A percentile compares a stretch with the other conserved stretches of the same genome.
These are phyloP conservation scores for Neotoxoptera formosana DNA, from an alignment of 1,140 invertebrate genomes.

Conservation along the genomic window DNA sequence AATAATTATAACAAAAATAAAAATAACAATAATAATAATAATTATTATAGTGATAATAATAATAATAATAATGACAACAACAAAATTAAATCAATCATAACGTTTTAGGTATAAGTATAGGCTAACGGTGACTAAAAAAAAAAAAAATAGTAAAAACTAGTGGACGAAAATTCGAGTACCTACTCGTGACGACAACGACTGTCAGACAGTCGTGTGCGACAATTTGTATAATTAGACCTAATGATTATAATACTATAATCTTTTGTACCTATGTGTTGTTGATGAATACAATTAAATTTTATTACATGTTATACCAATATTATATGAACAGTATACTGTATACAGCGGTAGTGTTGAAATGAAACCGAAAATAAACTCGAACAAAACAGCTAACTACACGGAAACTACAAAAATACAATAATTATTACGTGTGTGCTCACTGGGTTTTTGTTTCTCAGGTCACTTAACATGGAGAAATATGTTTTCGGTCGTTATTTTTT, in stretches of 20 bases:
- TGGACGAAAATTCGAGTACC: slow-evolving; percentile 27
- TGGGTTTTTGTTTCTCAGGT: slow-evolving; percentile 38
- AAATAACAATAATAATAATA: slow-evolving; percentile 32
- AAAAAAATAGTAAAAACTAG: slow-evolving; percentile 15
- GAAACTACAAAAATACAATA: slow-evolving; percentile 48
- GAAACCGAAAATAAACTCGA: slow-evolving; percentile 30
- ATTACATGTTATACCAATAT: slow-evolving; percentile 14
- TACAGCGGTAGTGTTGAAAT: slow-evolving; percentile 27
- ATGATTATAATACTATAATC: background rate
- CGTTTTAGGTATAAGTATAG: slow-evolving; percentile 15
- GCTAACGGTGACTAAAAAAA: slow-evolving; percentile 45
- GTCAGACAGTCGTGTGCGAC: slow-evolving; percentile 10
- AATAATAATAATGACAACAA: slow-evolving; percentile 2
- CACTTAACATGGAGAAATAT: background rate
- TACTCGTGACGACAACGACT: background rate
- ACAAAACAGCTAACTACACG: slow-evolving; percentile 41
- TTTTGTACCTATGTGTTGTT: background rate
- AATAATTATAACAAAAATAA: slow-evolving; percentile 27
- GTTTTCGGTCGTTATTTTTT: background rate
- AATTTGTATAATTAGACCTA: background rate
- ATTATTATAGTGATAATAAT: slow-evolving; percentile 3
- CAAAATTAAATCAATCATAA: slow-evolving; percentile 34
- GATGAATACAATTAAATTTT: slow-evolving; percentile 8
- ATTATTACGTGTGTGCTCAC: slow-evolving; percentile 50
- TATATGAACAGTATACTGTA: background rate